Conservation (phyloP, 2,113 vertebrate genomes). For the Microcebus griseorufus region DNA sequence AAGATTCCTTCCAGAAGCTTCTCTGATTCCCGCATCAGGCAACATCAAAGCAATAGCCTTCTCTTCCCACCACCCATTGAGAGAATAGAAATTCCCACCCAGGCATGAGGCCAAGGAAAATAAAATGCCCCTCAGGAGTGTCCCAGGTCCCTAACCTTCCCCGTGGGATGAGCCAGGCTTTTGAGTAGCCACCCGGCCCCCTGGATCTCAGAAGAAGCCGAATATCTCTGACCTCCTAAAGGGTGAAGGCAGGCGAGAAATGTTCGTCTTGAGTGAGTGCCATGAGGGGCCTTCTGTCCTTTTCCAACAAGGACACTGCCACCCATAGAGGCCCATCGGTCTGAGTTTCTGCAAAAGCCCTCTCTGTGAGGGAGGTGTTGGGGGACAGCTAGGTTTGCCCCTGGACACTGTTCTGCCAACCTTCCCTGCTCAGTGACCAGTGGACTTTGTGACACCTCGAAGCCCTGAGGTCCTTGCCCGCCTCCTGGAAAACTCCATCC, state of each 20-base stretch:
- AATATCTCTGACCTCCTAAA: background rate
- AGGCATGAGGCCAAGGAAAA: background rate
- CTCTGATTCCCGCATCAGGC: background rate
- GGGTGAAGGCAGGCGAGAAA: background rate
- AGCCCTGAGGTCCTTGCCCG: background rate
- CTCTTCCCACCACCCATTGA: background rate
- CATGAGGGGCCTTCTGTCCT: background rate
- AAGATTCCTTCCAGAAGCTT: slow-evolving; percentile 4
- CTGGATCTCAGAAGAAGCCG: background rate
- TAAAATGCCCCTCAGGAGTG: background rate
- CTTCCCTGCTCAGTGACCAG: rapidly evolving
- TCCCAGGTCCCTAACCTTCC: background rate
- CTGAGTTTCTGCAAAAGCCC: background rate
- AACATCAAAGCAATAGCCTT: background rate
- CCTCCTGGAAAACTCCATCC: background rate
- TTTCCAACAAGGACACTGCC: background rate
- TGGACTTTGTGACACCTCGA: background rate
- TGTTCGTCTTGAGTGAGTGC: background rate
- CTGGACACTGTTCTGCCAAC: background rate
- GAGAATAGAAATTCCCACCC: background rate
- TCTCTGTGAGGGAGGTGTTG: background rate
- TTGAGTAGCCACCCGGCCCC: background rate
- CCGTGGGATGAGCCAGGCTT: background rate
- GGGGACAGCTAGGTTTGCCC: background rate
- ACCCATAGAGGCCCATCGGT: background rate